Evolutionary conservation across 2,797 vertebrate genomes (phyloP), one percentile per base, ranked within the genome.

Genomic region (Phylloscopus collybita): DNA sequence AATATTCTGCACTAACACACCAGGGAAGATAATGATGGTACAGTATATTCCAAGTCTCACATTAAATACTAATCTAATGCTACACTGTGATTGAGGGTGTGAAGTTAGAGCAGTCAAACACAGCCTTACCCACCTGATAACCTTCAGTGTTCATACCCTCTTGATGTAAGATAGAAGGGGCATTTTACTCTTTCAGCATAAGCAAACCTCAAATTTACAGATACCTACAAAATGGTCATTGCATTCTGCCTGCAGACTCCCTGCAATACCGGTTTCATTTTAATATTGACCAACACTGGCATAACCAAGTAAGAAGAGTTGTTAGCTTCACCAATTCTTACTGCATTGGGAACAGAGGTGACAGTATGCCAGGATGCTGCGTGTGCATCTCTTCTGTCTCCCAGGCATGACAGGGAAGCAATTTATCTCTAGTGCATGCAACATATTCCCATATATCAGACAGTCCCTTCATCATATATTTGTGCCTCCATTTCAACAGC

Each of bases 401-500:
- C 53, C 11, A 75, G 26, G 47, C 29, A 53, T 60, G 83, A 71
- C 29, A 79, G 60, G 38, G 70, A 92, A 95, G 83, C 29, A 69
- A 88, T 85, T 95, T 80, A 92, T 91, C 87, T 85, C 13, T 20
- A 40, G 45, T 42, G 59, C n/a, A 57, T 56, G 42, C 59, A 84
- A 66, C 53, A 71, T 54, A 40, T 93, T 91, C 83, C 73, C 56
- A 75, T 86, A 56, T 78, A 92, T 93, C 90, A 86, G 34, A 69
- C 82, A 91, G 62, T 40, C 56, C 64, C 71, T 94, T 90, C 83
- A 74, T 92, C 72, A 72, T 67, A 84, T 47, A 26, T 47, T 88
- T 88, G 49, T 73, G 40, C 54, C 50, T 92, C 71, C 45, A 38
- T 51, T 86, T 84, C 65, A 82, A 56, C 53, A 91, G 71, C 56